Evolutionary conservation across 2,797 vertebrate species (phyloP), one percentile per base, ranked within the genome.

Genomic region (Poeciliopsis presidionis): DNA sequence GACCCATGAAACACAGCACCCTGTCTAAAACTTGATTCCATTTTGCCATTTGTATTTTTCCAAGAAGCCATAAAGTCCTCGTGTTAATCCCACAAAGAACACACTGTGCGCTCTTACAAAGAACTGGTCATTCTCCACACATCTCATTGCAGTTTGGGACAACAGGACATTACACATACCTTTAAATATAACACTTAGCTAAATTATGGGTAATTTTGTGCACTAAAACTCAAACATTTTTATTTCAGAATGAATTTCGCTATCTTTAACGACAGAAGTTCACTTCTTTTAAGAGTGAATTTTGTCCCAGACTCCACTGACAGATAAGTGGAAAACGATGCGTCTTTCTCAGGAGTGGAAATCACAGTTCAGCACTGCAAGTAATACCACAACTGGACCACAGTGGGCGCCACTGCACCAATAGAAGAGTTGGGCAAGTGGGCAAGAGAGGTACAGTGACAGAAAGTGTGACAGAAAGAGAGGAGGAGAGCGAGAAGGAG

Each of bases 41-140:
- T 85, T 91, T 88, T 85, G 87, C 89, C 91, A 80, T 84, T 84
- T 76, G 75, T 87, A 82, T 92, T 93, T 93, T 91, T 91, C 90
- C 91, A 91, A 84, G 91, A 92, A 89, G 93, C 89, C 92, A 90
- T 90, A 33, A 84, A 78, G 86, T 90, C 59, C 85, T 87, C 84
- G 76, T 77, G 77, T 76, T 89, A 90, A 91, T 87, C 86, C 87
- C 86, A 91, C 74, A 90, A 80, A 92, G 83, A 91, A 89, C 78
- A 86, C 72, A 91, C 85, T 88, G 72, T 82, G 86, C 73, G 83
- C 83, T 87, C 86, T 79, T 63, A 13, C 77, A 82, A 84, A 86
- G 88, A 86, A 88, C 51, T 1, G 47, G 88, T 63, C 90, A 80
- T 89, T 91, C 76, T 91, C 86, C 74, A 73, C 86, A 89, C 78